Conservation (phyloP, 2,113 vertebrate genomes). For the Mugil cephalus region DNA sequence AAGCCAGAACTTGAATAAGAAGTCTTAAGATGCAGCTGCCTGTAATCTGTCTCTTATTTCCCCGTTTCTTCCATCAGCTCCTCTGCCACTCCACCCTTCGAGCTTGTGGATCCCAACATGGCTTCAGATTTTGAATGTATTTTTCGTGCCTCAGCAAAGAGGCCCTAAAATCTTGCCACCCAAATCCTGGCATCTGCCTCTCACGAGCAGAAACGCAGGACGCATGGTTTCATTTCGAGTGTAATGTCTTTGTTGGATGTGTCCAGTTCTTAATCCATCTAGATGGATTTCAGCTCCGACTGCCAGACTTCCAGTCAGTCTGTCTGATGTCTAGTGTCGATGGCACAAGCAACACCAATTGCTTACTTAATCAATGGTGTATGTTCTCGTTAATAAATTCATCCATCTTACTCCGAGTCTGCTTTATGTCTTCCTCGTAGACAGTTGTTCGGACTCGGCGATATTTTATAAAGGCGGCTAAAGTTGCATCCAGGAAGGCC, state of each 20-base stretch:
- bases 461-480: conserved; percentile 1
- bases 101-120: conserved; percentile 9
- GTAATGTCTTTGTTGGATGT: conserved; percentile 47
- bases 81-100: conserved; percentile 27
- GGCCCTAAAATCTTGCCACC: conserved; percentile 43
- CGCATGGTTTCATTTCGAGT: conserved; percentile 40
- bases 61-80: conserved; percentile 14
- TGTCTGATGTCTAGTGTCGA: conserved; percentile 40
- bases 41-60: conserved; percentile 39
- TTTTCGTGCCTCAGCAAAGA: conserved; percentile 13
- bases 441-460: conserved; percentile 9
- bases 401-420: conserved; percentile 45
- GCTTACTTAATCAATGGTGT: conserved; percentile 40
- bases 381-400: conserved; percentile 53
- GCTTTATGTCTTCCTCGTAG: conserved; percentile 32
- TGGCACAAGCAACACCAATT: conserved; percentile 45
- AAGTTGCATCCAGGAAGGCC: background rate
- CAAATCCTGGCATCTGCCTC: conserved; percentile 39
- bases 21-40: conserved; percentile 54
- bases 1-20: conserved; percentile 27
- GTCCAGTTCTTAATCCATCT: conserved; percentile 55
- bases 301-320: conserved; percentile 57
- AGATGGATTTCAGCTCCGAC: conserved; percentile 47
- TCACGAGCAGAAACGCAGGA: conserved; percentile 31
- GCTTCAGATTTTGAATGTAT: conserved; percentile 21